Evolutionary conservation across 2,888 invertebrate species (phyloP), one percentile per base, ranked within the genome.

Genomic region (Neria commutata): DNA sequence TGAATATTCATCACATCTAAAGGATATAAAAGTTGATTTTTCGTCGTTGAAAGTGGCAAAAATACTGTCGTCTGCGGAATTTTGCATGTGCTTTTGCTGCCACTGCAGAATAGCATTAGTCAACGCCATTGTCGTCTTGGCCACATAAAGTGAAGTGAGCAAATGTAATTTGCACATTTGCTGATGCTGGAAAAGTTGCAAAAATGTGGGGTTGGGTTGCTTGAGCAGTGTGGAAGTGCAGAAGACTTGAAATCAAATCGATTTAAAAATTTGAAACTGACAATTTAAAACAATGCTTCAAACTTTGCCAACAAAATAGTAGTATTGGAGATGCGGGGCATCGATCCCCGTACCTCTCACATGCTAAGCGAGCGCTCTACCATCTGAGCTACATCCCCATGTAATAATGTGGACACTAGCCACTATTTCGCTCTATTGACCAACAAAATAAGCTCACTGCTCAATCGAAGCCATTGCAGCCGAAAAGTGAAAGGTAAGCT

Each of bases 341-440:
- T 81, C 80, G 81, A 81, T 81, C 81, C 79, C 81, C 78, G 79
- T 81, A 81, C 81, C 81, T 81, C 81, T 81, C 81, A 79, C 81
- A 81, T 81, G 81, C 81, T 81, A 81, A 81, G 81, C 81, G 81
- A 81, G 80, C 80, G 81, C 81, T 81, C 81, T 81, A 81, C 80
- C 81, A 81, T 81, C 81, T 81, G 81, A 80, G 80, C 81, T 81
- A 81, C 81, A 80, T 78, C 81, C 81, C 80, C 81, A 51, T 52
- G 53, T 50, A 56, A 52, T 37, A 19, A 16, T 33, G 21, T 2
- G 46, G 33, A 52, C 51, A 54, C 29, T 53, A 62, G 54, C 56
- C n/a, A n/a, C n/a, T n/a, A n/a, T n/a, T n/a, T n/a, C n/a, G n/a
- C 50, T 58, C 58, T 58, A 26, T 50, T 40, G 25, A 40, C 54